Percentiles rank a stretch among this genome's conserved stretches.
Evolutionary conservation across 2,888 invertebrate species (phyloP).

Genomic region (Drosophila dives): DNA sequence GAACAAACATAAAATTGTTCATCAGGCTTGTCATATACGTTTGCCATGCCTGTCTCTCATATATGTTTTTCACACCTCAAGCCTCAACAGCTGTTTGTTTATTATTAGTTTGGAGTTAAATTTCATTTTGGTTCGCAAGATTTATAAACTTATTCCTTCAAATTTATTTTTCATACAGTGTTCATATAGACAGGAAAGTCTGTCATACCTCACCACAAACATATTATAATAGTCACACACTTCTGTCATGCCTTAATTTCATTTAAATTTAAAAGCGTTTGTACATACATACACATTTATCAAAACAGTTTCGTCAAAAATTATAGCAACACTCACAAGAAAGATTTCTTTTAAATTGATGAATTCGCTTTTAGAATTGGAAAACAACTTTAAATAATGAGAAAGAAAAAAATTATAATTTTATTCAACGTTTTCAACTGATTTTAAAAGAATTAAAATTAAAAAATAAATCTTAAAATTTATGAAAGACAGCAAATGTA

Average conservation of each 20-base stretch:
- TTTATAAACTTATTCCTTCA: background rate
- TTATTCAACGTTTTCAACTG: background rate
- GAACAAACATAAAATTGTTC: background rate
- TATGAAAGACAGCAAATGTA: background rate
- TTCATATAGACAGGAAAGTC: background rate
- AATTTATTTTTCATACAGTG: background rate
- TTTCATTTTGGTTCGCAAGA: background rate
- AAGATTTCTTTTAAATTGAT: background rate
- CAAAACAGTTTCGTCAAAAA: background rate
- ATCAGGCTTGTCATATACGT: background rate
- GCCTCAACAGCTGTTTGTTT: background rate
- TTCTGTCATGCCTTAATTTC: background rate
- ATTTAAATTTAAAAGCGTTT: background rate
- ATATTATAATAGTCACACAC: background rate
- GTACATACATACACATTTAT: background rate
- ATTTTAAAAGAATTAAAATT: background rate
- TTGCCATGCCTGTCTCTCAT: background rate
- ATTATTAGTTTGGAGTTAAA: background rate
- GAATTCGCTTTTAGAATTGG: background rate
- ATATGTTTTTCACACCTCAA: background rate
- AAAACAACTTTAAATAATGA: background rate
- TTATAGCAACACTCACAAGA: background rate
- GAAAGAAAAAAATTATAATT: background rate
- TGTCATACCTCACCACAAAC: background rate
- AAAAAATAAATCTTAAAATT: background rate